Evolutionary conservation across 2,113 vertebrate genomes (phyloP).

Genomic region (Cynopterus brachyotis): DNA sequence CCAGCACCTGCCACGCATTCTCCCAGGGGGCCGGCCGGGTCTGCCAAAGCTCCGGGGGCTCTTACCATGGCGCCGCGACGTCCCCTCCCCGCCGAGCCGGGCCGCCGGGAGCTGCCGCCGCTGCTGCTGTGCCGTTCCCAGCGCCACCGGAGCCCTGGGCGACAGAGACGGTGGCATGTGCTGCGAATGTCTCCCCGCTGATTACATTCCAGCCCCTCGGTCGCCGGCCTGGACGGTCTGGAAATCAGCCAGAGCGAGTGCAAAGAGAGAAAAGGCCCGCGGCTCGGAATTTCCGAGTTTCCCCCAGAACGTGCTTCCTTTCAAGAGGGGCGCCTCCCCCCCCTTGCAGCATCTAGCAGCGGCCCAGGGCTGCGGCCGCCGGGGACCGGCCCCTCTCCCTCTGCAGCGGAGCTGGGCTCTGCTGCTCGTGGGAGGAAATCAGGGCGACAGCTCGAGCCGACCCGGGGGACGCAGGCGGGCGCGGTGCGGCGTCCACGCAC

Average conservation of each 20-base stretch:
- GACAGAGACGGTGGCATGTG: slow-evolving; percentile 80
- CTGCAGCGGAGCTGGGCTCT: too few species aligned
- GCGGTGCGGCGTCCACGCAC: too few species aligned
- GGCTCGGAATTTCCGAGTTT: slow-evolving; percentile 75
- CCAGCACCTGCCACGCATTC: slow-evolving; percentile 13
- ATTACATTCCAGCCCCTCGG: slow-evolving; percentile 82
- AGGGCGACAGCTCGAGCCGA: too few species aligned
- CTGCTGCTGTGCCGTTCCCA: slow-evolving; percentile 70
- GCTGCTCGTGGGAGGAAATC: too few species aligned
- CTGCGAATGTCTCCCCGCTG: slow-evolving; percentile 81
- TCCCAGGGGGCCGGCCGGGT: slow-evolving; percentile 56
- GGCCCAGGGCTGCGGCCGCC: slow-evolving; percentile 36
- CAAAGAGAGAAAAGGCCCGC: slow-evolving; percentile 68
- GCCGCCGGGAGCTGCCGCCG: slow-evolving; percentile 77
- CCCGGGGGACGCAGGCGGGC: too few species aligned
- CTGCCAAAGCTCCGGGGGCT: slow-evolving; percentile 68
- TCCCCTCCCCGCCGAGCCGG: slow-evolving; percentile 67
- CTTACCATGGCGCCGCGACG: slow-evolving; percentile 84
- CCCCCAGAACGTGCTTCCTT: slow-evolving; percentile 52
- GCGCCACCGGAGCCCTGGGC: slow-evolving; percentile 78
- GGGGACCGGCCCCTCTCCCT: slow-evolving; percentile 54
- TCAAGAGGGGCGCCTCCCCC: neutral
- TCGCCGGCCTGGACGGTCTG: slow-evolving; percentile 81
- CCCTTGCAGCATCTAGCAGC: slow-evolving; percentile 41
- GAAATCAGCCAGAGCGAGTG: slow-evolving; percentile 83